Percentiles rank a stretch among this genome's conserved stretches.
Evolutionary conservation across 2,888 invertebrate species (phyloP).

Genomic region (Drosophila demipolita): DNA sequence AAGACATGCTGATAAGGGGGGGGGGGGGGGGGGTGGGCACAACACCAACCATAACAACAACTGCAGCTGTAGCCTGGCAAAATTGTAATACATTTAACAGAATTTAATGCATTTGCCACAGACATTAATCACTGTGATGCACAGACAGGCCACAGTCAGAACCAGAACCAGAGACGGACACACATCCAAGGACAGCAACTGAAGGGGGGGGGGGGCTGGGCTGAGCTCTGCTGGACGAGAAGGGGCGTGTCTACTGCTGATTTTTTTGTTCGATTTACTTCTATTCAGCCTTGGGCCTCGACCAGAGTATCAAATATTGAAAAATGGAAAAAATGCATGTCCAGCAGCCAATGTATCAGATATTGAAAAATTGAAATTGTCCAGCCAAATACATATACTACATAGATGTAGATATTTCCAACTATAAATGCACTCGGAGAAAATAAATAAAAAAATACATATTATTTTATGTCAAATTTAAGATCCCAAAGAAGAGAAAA

Average conservation of each 20-base stretch:
- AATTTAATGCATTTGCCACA: conserved; percentile 85
- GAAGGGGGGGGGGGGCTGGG: no score
- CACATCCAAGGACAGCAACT: conserved; percentile 17
- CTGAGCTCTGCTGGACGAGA: conserved; percentile 1
- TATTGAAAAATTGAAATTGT: conserved; percentile 80
- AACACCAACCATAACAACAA: conserved; percentile 25
- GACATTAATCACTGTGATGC: conserved; percentile 85
- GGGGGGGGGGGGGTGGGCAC: not conserved
- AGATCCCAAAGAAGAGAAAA: not conserved
- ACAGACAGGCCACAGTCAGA: conserved; percentile 69
- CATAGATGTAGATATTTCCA: conserved; percentile 4
- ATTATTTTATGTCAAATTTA: not conserved
- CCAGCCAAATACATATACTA: conserved; percentile 41
- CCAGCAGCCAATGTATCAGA: conserved; percentile 62
- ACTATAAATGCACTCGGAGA: conserved; percentile 25
- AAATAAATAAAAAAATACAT: not conserved
- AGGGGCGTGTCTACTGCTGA: conserved; percentile 53
- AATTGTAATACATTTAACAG: conserved; percentile 85
- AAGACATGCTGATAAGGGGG: not conserved
- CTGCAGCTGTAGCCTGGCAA: conserved; percentile 67
- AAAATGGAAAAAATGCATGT: conserved; percentile 79
- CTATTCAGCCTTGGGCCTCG: conserved; percentile 50
- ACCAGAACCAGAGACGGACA: conserved; percentile 34
- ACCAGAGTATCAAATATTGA: conserved; percentile 73
- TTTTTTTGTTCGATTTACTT: conserved; percentile 43